Conservation (phyloP, 92 coral and sea anemone species). For the Pocillopora meandrina region DNA sequence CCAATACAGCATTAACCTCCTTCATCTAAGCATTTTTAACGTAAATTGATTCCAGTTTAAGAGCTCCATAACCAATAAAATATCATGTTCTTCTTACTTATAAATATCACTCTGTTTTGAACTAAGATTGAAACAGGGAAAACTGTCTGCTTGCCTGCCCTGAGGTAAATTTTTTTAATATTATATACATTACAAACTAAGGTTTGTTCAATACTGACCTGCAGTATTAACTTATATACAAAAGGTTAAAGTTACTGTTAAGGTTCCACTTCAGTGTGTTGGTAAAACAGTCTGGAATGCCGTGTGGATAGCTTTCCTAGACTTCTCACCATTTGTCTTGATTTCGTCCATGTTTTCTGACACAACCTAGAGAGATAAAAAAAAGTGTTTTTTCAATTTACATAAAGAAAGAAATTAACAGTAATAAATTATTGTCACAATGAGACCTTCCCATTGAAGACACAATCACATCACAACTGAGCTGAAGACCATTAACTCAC, state of each 20-base stretch:
- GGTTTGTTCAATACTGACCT: not conserved
- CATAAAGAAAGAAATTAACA: too few relatives aligned
- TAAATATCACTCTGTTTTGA: not conserved
- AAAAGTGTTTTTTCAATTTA: not conserved
- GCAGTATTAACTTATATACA: conserved; percentile 8
- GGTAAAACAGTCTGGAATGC: conserved; percentile 86
- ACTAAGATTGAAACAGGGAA: not conserved
- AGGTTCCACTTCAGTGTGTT: conserved; percentile 44
- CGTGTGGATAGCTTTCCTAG: conserved; percentile 83
- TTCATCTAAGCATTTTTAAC: not conserved
- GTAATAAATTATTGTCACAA: too few relatives aligned
- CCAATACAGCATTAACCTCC: not conserved
- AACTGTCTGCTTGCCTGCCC: not conserved
- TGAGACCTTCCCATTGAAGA: too few relatives aligned
- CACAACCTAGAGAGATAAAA: conserved; percentile 45
- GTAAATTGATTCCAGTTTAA: not conserved
- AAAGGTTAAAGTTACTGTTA: not conserved
- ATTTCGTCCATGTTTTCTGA: conserved; percentile 80
- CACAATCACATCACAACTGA: too few relatives aligned
- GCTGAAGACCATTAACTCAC: too few relatives aligned
- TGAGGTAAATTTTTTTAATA: not conserved
- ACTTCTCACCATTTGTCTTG: conserved; percentile 86
- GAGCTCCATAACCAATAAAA: conserved; percentile 2
- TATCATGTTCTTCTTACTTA: not conserved
- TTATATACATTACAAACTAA: not conserved